phyloP scores from a whole-genome alignment of 2,113 vertebrate genomes.

The Galbula dea region DNA sequence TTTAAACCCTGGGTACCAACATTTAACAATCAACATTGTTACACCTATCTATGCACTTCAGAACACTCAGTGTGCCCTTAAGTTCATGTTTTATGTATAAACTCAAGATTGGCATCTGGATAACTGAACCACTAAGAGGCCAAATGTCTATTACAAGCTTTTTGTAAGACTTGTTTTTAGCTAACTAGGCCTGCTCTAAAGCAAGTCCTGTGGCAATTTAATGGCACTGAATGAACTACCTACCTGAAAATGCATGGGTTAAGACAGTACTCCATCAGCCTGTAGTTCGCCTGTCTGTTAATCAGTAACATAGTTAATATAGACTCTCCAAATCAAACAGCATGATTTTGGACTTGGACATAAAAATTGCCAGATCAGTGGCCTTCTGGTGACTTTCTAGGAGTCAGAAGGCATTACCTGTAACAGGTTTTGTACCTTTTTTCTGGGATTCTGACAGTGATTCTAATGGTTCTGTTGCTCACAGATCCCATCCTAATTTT shows the following conservation, averaged over 20 bases:
- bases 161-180: background rate
- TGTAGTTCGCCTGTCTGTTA: background rate
- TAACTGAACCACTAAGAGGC: background rate
- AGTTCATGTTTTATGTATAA: background rate
- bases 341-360: background rate
- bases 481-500: background rate
- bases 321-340: background rate
- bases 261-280: background rate
- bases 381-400: background rate
- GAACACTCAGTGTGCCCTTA: background rate
- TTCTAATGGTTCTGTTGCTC: background rate
- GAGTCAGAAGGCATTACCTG: background rate
- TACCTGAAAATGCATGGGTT: background rate
- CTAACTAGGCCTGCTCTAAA: background rate
- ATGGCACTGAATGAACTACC: background rate
- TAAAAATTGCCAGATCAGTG: background rate
- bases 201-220: background rate
- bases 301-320: slow-evolving; percentile 22
- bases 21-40: background rate
- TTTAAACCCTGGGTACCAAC: background rate
- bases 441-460: background rate
- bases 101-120: background rate
- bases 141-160: background rate
- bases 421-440: background rate
- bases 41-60: background rate